Percentiles rank a stretch among this genome's conserved stretches.
These are phyloP conservation scores for Hylyphantes graminicola DNA, from an alignment of 1,140 invertebrate genomes.

Conservation along the genomic window DNA sequence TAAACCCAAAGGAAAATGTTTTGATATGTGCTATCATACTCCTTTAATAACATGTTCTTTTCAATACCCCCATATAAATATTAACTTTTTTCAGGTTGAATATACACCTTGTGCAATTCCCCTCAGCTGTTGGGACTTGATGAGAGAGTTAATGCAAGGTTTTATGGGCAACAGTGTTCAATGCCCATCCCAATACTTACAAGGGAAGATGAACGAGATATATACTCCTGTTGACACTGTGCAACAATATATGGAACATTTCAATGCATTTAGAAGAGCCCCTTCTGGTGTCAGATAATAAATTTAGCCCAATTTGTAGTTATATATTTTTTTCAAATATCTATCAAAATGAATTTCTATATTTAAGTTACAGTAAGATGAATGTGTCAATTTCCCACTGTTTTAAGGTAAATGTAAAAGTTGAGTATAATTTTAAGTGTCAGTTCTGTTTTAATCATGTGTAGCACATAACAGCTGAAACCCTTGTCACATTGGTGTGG, in stretches of 20 bases:
- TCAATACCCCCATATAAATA: too few relatives aligned
- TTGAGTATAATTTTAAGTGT: too few relatives aligned
- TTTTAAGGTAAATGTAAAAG: neutral
- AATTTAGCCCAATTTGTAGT: neutral
- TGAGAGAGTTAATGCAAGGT: conserved; percentile 92
- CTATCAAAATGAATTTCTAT: neutral
- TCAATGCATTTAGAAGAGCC: conserved; percentile 71
- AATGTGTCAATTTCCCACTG: neutral
- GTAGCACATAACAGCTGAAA: too few relatives aligned
- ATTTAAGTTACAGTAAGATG: neutral
- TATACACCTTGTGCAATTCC: conserved; percentile 91
- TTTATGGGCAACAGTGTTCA: conserved; percentile 78
- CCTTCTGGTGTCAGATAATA: conserved; percentile 41
- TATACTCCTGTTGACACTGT: conserved; percentile 86
- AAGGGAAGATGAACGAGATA: conserved; percentile 84
- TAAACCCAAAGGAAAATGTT: too few relatives aligned
- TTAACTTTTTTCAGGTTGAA: conserved; percentile 77
- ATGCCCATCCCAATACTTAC: conserved; percentile 68
- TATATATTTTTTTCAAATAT: neutral
- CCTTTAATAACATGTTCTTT: too few relatives aligned
- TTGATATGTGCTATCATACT: too few relatives aligned
- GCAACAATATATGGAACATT: conserved; percentile 95
- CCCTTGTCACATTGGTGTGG: too few relatives aligned
- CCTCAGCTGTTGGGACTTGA: conserved; percentile 88
- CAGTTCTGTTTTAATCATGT: too few relatives aligned